Percentiles rank a stretch among this genome's conserved stretches.
Evolutionary conservation across 2,113 vertebrate genomes (phyloP).

Genomic region (Mystacornis crossleyi): DNA sequence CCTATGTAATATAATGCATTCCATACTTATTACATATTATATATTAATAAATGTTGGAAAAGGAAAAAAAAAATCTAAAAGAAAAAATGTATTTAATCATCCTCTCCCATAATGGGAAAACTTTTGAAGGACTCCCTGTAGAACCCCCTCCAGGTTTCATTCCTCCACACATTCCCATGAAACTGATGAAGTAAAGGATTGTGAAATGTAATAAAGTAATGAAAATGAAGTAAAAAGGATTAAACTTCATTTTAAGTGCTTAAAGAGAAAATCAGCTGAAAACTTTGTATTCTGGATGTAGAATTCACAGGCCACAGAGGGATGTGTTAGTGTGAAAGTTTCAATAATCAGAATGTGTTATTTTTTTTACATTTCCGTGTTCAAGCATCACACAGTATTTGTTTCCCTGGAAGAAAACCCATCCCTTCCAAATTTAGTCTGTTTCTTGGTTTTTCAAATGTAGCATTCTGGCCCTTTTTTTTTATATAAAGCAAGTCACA

Average conservation of each 20-base stretch:
- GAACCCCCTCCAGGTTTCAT: neutral
- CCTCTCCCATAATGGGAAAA: neutral
- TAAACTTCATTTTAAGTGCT: neutral
- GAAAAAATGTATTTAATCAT: neutral
- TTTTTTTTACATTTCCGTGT: neutral
- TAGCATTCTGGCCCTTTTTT: neutral
- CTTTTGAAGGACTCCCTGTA: neutral
- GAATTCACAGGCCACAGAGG: neutral
- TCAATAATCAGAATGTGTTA: neutral
- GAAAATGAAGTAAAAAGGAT: neutral
- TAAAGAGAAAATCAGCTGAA: neutral
- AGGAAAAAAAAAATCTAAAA: neutral
- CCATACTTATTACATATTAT: neutral
- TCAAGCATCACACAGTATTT: neutral
- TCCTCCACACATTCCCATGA: neutral
- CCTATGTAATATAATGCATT: neutral
- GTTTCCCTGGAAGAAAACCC: neutral
- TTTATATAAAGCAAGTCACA: neutral
- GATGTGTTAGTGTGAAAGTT: fast-evolving
- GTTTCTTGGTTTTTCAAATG: neutral
- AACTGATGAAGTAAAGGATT: neutral
- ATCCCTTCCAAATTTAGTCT: neutral
- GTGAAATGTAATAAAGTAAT: neutral
- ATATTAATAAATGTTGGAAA: neutral
- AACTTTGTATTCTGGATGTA: neutral